Base-by-base conservation (phyloP, 1,140 invertebrate genomes). In the Polypedilum vanderplanki region DNA sequence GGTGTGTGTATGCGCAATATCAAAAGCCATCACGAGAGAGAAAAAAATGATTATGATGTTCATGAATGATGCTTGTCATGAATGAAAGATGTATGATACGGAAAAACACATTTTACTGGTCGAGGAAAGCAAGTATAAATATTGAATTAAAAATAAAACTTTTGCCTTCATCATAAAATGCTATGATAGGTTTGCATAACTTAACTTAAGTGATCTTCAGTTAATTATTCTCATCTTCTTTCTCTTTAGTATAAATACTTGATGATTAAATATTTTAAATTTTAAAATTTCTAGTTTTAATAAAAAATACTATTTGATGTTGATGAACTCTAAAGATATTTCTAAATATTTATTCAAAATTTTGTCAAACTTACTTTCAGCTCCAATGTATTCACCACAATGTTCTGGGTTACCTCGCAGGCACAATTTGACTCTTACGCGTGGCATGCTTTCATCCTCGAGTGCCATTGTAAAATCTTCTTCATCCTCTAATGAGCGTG, bases 341-440 rank as follows among this genome's bases (percentile, higher is more conserved):
- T n/a, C n/a, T n/a, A n/a, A n/a, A n/a, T n/a, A n/a, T n/a, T n/a
- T n/a, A n/a, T n/a, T n/a, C n/a, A n/a, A n/a, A n/a, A n/a, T n/a
- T n/a, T 33, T 33, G 5, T 33, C 46, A 57, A n/a, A 57, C 90
- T 92, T 83, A 93, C 91, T 89, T 78, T 93, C 89, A 33, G 93
- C 92, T 80, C 91, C 89, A 2, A 88, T 87, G 81, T 91, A 92
- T 40, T 93, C 91, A 40, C 93, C 92, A 80, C 94, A 96, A 76
- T 91, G 90, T 33, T 92, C 89, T 33, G 87, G 86, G 80, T 92
- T 91, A 7, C 88, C 87, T 77, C 89, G 86, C 41, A 95, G 83
- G 77, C 94, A 96, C 1, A 95, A 83, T 77, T 91, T 90, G 1
- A 94, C 88, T 24, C 92, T 83, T 17, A 95, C 87, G 40, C 88